These are phyloP conservation scores for Pygocentrus nattereri DNA, from an alignment of 2,797 vertebrate genomes.

Conservation along the genomic window DNA sequence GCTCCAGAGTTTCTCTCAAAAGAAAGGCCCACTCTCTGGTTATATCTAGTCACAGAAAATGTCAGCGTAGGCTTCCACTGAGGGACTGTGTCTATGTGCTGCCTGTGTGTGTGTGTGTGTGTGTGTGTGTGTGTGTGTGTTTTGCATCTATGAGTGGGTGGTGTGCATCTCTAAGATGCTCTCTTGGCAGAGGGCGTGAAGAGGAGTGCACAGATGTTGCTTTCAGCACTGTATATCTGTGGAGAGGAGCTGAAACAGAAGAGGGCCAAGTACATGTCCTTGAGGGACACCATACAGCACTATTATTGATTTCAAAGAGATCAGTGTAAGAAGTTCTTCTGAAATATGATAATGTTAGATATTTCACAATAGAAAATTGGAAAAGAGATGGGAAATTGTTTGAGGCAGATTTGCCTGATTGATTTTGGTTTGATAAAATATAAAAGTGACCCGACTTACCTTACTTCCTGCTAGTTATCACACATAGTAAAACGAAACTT, in stretches of 20 bases:
- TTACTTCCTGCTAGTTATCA: background rate
- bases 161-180: conserved; percentile 31
- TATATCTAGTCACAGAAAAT: conserved; percentile 65
- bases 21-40: conserved; percentile 60
- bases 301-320: conserved; percentile 71
- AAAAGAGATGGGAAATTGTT: background rate
- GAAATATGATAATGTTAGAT: background rate
- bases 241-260: conserved; percentile 59
- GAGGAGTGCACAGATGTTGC: conserved; percentile 72
- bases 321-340: conserved; percentile 45
- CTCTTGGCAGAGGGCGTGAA: conserved; percentile 55
- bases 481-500: background rate
- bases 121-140: conserved; percentile 48
- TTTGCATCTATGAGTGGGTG: conserved; percentile 42
- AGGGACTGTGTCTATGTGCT: conserved; percentile 46
- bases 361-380: background rate
- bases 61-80: conserved; percentile 54
- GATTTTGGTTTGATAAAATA: background rate
- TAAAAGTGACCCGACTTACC: too few relatives aligned
- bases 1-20: conserved; percentile 45
- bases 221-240: conserved; percentile 60
- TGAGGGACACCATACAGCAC: conserved; percentile 45
- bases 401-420: background rate
- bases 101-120: conserved; percentile 23
- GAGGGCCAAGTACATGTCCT: conserved; percentile 60